Percentiles rank a stretch among this genome's conserved stretches.
These are phyloP conservation scores for Polia nebulosa DNA, from an alignment of 2,888 invertebrate genomes.

Conservation along the genomic window DNA sequence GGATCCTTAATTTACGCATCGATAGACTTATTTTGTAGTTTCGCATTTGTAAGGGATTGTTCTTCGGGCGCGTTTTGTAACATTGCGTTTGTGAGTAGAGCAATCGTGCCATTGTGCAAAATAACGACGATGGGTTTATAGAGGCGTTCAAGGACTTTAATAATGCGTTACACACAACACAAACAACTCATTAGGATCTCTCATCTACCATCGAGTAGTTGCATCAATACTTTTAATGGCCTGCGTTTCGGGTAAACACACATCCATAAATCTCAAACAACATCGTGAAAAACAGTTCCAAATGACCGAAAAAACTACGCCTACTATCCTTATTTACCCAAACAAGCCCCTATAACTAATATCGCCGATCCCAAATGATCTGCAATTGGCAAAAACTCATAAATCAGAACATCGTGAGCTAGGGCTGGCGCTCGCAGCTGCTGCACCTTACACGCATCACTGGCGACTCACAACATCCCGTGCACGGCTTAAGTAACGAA, in stretches of 20 bases:
- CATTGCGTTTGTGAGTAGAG: conserved; percentile 78
- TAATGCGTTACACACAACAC: conserved; percentile 25
- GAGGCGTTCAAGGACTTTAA: conserved; percentile 31
- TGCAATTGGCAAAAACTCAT: conserved; percentile 67
- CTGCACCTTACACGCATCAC: conserved; percentile 87
- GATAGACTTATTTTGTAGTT: conserved; percentile 87
- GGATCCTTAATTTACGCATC: conserved; percentile 90
- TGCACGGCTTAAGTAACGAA: conserved; percentile 82
- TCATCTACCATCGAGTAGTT: neutral
- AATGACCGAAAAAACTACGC: conserved; percentile 30
- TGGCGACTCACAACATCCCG: conserved; percentile 84
- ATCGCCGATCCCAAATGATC: conserved; percentile 53
- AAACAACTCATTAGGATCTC: conserved; percentile 27
- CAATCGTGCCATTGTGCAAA: conserved; percentile 74
- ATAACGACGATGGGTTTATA: conserved; percentile 67
- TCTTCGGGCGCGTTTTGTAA: conserved; percentile 83
- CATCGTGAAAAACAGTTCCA: neutral
- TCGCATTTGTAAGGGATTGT: conserved; percentile 86
- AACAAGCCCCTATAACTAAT: conserved; percentile 57
- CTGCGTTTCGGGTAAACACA: neutral
- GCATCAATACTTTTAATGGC: neutral
- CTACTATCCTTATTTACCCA: conserved; percentile 48
- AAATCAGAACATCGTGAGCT: conserved; percentile 66
- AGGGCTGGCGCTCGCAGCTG: conserved; percentile 80
- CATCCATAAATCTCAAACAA: conserved; percentile 17